phyloP scores from a whole-genome alignment of 2,888 invertebrate genomes.

The Formica aserva region DNA sequence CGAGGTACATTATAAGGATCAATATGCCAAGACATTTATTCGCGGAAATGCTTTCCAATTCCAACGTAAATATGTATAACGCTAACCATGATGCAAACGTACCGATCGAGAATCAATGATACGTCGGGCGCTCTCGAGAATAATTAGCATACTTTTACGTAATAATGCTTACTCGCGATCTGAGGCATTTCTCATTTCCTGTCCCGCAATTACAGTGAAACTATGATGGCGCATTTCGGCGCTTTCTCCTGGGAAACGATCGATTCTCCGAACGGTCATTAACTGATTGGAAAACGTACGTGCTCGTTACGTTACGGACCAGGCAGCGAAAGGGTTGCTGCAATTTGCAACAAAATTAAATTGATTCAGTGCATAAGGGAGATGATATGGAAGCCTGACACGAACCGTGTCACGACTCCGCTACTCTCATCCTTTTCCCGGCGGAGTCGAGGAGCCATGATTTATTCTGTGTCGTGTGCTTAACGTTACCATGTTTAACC shows the following conservation, averaged over 20 bases:
- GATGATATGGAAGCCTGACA: constrained; percentile 59
- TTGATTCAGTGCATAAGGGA: constrained; percentile 67
- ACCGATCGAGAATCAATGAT: constrained; percentile 48
- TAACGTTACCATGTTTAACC: constrained; percentile 31
- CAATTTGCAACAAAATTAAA: constrained; percentile 74
- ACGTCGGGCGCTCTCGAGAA: constrained; percentile 52
- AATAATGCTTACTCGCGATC: constrained; percentile 61
- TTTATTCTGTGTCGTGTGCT: constrained; percentile 42
- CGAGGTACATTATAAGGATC: constrained; percentile 14
- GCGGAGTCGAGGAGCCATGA: constrained; percentile 45
- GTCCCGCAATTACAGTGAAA: constrained; percentile 74
- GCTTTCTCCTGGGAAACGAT: constrained; percentile 73
- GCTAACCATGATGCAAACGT: constrained; percentile 13
- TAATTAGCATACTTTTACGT: constrained; percentile 73
- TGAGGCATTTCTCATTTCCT: constrained; percentile 73
- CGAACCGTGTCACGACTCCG: constrained; percentile 65
- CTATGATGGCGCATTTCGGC: constrained; percentile 71
- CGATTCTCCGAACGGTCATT: constrained; percentile 73
- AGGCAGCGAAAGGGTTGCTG: constrained; percentile 72
- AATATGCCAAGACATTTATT: constrained; percentile 42
- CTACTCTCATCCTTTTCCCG: constrained; percentile 59
- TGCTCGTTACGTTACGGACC: constrained; percentile 64
- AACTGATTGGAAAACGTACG: constrained; percentile 75
- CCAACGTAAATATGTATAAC: constrained; percentile 30
- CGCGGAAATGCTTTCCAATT: constrained; percentile 38